Conservation (phyloP, 1,140 invertebrate species). For the Wasmannia auropunctata region DNA sequence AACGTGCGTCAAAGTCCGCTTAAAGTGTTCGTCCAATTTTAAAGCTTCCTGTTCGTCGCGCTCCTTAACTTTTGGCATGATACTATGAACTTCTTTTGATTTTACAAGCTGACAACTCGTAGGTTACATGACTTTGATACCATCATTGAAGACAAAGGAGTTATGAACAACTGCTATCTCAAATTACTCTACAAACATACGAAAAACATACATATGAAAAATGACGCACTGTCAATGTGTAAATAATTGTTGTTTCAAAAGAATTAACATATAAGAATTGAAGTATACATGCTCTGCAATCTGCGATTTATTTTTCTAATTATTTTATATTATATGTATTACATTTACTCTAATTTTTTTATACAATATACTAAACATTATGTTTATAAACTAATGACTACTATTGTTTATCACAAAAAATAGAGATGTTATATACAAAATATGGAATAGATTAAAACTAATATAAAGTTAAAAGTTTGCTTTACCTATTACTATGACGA, state of each 20-base stretch:
- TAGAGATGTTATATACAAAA: conserved; percentile 3
- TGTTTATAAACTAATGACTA: background rate
- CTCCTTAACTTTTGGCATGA: conserved; percentile 66
- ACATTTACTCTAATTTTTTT: background rate
- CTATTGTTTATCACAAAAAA: conserved; percentile 5
- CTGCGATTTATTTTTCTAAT: conserved; percentile 14
- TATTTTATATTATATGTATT: conserved; percentile 3
- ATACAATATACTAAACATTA: background rate
- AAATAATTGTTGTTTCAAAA: background rate
- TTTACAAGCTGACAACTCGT: background rate
- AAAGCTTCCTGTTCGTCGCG: conserved; percentile 72
- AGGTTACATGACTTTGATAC: background rate
- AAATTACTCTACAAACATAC: background rate
- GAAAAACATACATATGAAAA: background rate
- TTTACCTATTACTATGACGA: background rate
- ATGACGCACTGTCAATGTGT: background rate
- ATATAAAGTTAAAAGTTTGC: background rate
- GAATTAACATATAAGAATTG: background rate
- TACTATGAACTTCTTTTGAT: conserved; percentile 50
- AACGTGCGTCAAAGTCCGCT: conserved; percentile 75
- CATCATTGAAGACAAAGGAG: background rate
- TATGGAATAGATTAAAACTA: background rate
- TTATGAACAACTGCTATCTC: background rate
- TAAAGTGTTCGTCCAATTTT: conserved; percentile 80
- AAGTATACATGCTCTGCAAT: background rate